Base-by-base conservation (phyloP, 2,797 vertebrate species). In the Rhinatrema bivittatum region DNA sequence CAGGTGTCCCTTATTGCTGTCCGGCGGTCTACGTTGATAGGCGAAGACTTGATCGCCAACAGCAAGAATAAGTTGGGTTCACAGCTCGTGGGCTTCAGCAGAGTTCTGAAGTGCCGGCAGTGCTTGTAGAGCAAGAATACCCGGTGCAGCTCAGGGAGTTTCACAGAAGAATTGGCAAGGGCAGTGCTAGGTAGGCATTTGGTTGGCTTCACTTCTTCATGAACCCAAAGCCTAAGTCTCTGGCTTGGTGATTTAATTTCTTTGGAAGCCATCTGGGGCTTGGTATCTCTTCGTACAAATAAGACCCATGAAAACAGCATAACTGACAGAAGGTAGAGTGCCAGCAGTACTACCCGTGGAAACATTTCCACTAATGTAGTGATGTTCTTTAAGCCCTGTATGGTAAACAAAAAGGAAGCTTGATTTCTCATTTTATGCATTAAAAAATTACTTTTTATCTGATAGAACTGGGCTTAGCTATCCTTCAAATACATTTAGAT, bases 1-100 rank as follows among this genome's bases (percentile, higher is more conserved):
- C 85, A 87, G 0, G 83, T 88, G 57, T 73, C 68, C 20, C 80
- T 70, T 48, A 87, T 84, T 2, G 83, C 76, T 1, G 53, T 63
- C 0, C 83, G 52, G 4, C 46, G 65, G 15, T 86, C 79, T 17
- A 84, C 36, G 0, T 83, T 81, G 25, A 72, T 34, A 0, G 84
- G 82, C 29, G 72, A 60, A 1, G 82, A 86, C 42, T 87, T 85
- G 47, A 85, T 58, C 0, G 65, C 84, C 58, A 85, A 53, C 29
- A 86, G 47, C 28, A 86, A 68, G 50, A 80, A 82, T 1, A 64
- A 68, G 22, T 78, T 74, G 7, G 32, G 6, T 2, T 41, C 43
- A 20, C 86, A 87, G 42, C 28, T 16, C 0, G 69, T 62, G 7
- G 84, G 82, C 27, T 59, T 68, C 37, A 78, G 48, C 41, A 86